Evolutionary conservation across 2,113 vertebrate species (phyloP).

Genomic region (Oceanites oceanicus): DNA sequence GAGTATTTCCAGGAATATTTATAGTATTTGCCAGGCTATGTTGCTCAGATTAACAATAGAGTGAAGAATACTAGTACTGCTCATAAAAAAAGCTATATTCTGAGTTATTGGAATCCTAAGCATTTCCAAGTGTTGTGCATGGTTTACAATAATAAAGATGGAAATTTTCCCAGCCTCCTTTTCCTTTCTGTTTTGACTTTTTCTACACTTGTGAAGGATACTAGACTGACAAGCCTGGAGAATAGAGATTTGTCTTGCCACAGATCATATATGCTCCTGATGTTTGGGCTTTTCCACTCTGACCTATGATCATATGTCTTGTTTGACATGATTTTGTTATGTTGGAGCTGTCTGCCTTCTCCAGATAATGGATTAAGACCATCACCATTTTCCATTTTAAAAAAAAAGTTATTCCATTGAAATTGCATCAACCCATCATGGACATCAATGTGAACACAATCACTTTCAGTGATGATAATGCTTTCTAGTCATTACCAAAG

Average conservation of each 20-base stretch:
- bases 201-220: background rate
- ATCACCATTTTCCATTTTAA: background rate
- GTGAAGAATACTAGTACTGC: background rate
- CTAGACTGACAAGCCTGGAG: background rate
- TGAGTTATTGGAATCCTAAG: background rate
- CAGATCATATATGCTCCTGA: background rate
- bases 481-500: background rate
- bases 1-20: background rate
- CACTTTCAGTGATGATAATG: background rate
- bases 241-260: background rate
- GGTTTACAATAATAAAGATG: background rate
- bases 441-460: background rate
- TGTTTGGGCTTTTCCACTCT: background rate
- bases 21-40: background rate
- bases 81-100: background rate
- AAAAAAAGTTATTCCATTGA: background rate
- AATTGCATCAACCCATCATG: background rate
- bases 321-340: background rate
- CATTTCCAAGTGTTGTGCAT: slow-evolving; percentile 41
- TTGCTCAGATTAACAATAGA: background rate
- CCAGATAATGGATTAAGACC: background rate
- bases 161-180: background rate
- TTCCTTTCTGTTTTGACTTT: background rate
- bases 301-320: background rate
- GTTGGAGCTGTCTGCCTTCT: background rate